Evolutionary conservation across 1,140 invertebrate genomes (phyloP), one percentile per base, ranked within the genome.

Genomic region (Meloidogyne chitwoodi): DNA sequence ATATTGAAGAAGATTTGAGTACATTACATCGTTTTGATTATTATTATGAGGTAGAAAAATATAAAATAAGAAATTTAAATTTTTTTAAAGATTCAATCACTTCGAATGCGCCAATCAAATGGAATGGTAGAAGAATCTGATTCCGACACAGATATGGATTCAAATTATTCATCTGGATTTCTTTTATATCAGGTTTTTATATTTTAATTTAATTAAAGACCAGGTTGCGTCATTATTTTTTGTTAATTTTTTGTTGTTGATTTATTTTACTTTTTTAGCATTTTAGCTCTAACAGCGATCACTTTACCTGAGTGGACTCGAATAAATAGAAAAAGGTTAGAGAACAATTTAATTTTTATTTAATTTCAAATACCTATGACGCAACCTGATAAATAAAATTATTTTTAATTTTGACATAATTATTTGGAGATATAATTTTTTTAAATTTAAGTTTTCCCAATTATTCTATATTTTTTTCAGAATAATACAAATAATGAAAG

Each of bases 11-110:
- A 34, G 74, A 75, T 34, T 63, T 75, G 14, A 69, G 68, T n/a
- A 75, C 74, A 24, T 31, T 75, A 31, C 69, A 75, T n/a, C 61
- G 69, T 31, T 75, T 75, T 34, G 74, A 75, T 34, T 44, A 29
- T 22, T 75, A 76, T 61, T 75, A 75, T 75, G 71, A 73, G 71
- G 71, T 73, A 56, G n/a, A n/a, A n/a, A n/a, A n/a, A n/a, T n/a
- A n/a, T n/a, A n/a, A n/a, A 22, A 5, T 24, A 10, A 63, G 12
- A 27, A 6, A 26, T 26, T 12, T 75, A 31, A 26, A 61, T 26
- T 75, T 27, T 38, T 16, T 6, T 6, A 48, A 71, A 71, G 48
- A 56, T 56, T n/a, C 48, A 56, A 8, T 56, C 48, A n/a, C n/a
- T 56, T n/a, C 19, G 48, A 56, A 56, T 56, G 48, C 48, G 48